Percentiles rank a stretch among this genome's conserved stretches.
These are phyloP conservation scores for Sinelater perroti DNA, from an alignment of 2,888 invertebrate genomes.

Conservation along the genomic window DNA sequence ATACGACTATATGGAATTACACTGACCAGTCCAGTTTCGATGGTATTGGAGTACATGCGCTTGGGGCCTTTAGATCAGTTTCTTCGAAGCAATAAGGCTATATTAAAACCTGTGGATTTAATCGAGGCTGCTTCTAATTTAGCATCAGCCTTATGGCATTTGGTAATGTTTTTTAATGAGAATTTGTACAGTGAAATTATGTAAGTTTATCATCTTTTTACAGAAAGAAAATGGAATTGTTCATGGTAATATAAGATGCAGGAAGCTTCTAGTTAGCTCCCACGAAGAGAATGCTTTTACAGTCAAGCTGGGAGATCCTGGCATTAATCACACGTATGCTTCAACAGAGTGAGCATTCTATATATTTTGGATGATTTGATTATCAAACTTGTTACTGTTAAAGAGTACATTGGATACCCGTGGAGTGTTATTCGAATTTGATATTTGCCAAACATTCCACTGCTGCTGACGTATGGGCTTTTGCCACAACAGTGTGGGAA, in stretches of 20 bases:
- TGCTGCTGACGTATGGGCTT: slow-evolving; percentile 89
- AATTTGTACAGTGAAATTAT: not conserved
- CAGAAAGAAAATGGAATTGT: slow-evolving; percentile 81
- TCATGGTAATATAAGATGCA: slow-evolving; percentile 86
- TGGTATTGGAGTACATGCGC: slow-evolving; percentile 83
- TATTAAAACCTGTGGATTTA: slow-evolving; percentile 74
- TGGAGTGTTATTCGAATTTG: slow-evolving; percentile 79
- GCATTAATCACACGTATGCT: slow-evolving; percentile 70
- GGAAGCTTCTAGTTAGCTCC: slow-evolving; percentile 80
- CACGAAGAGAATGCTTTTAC: slow-evolving; percentile 74
- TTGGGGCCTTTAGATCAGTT: slow-evolving; percentile 82
- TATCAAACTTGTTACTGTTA: not conserved
- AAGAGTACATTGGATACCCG: slow-evolving; percentile 90
- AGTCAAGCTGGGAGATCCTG: slow-evolving; percentile 86
- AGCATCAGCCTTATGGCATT: slow-evolving; percentile 86
- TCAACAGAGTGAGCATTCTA: slow-evolving; percentile 70
- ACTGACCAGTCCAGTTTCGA: slow-evolving; percentile 77
- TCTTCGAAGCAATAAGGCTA: slow-evolving; percentile 62
- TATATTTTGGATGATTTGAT: not conserved
- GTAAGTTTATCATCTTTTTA: not conserved
- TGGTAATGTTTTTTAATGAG: slow-evolving; percentile 65
- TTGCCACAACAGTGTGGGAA: slow-evolving; percentile 92
- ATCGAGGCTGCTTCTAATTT: slow-evolving; percentile 84
- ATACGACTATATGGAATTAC: slow-evolving; percentile 82
- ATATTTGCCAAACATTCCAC: slow-evolving; percentile 72